Evolutionary conservation across 1,140 invertebrate species (phyloP).

Genomic region (Caligus rogercresseyi): DNA sequence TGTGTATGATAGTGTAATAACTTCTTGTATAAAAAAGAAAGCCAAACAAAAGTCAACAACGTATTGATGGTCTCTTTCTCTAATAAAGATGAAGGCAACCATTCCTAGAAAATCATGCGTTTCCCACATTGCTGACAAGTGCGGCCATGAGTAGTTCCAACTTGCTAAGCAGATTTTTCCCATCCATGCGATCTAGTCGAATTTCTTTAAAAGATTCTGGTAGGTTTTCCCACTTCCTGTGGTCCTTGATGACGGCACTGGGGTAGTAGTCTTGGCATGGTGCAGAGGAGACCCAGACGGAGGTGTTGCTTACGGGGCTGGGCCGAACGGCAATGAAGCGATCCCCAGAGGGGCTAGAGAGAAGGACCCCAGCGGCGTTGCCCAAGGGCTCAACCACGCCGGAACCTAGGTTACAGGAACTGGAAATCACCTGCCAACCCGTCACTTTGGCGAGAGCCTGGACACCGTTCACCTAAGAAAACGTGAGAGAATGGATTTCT

Average conservation of each 20-base stretch:
- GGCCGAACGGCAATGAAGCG: slow-evolving; percentile 68
- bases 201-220: slow-evolving; percentile 64
- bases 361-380: slow-evolving; percentile 60
- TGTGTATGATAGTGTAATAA: no score
- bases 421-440: slow-evolving; percentile 57
- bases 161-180: slow-evolving; percentile 90
- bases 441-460: slow-evolving; percentile 31
- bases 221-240: slow-evolving; percentile 73
- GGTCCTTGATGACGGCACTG: slow-evolving; percentile 59
- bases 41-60: no score
- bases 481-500: no score
- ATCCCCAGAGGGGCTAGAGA: slow-evolving; percentile 68
- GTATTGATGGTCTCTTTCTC: no score
- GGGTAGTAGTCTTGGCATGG: slow-evolving; percentile 70
- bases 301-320: slow-evolving; percentile 39
- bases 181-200: slow-evolving; percentile 80
- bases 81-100: no score
- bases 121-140: slow-evolving; percentile 37
- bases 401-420: slow-evolving; percentile 54
- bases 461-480: slow-evolving; percentile 42
- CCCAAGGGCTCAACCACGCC: slow-evolving; percentile 73
- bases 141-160: slow-evolving; percentile 90
- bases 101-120: no score
- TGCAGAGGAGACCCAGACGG: slow-evolving; percentile 50
- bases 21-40: no score